Evolutionary conservation across 64 coral and sea anemone genomes (phyloP).

Genomic region (Pocillopora damicornis): DNA sequence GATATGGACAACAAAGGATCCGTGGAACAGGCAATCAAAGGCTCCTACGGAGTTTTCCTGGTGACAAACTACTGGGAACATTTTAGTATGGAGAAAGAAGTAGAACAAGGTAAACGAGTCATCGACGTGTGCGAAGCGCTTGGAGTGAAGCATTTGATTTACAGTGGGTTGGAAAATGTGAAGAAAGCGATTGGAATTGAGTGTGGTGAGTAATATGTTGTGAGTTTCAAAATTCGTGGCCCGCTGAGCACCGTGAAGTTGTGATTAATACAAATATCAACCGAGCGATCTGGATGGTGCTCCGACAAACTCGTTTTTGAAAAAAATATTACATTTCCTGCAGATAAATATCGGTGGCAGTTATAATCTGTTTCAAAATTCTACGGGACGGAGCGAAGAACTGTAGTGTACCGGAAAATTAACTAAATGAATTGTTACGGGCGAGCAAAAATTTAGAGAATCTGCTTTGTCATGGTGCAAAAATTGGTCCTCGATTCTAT

Average conservation of each 20-base stretch:
- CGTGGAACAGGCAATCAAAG: conserved; percentile 46
- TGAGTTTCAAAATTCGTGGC: neutral
- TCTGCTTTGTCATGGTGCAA: neutral
- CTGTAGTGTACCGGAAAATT: no score
- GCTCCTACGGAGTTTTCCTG: conserved; percentile 68
- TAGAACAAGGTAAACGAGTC: conserved; percentile 67
- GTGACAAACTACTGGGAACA: conserved; percentile 82
- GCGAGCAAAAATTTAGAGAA: neutral
- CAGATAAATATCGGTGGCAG: no score
- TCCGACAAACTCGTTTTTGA: no score
- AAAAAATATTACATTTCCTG: no score
- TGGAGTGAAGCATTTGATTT: conserved; percentile 76
- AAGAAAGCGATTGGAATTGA: conserved; percentile 63
- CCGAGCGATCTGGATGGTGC: neutral
- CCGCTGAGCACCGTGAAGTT: no score
- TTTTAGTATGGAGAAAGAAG: conserved; percentile 51
- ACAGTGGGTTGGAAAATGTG: conserved; percentile 73
- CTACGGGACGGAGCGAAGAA: no score
- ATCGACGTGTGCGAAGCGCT: conserved; percentile 52
- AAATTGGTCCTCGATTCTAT: neutral
- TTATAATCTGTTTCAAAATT: no score
- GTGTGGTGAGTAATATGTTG: conserved; percentile 36
- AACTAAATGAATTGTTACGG: no score
- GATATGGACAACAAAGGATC: conserved; percentile 46
- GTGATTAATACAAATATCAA: neutral